A percentile compares a stretch with the other conserved stretches of the same genome.
These are phyloP conservation scores for Callosobruchus maculatus DNA, from an alignment of 2,888 invertebrate genomes.

Conservation along the genomic window DNA sequence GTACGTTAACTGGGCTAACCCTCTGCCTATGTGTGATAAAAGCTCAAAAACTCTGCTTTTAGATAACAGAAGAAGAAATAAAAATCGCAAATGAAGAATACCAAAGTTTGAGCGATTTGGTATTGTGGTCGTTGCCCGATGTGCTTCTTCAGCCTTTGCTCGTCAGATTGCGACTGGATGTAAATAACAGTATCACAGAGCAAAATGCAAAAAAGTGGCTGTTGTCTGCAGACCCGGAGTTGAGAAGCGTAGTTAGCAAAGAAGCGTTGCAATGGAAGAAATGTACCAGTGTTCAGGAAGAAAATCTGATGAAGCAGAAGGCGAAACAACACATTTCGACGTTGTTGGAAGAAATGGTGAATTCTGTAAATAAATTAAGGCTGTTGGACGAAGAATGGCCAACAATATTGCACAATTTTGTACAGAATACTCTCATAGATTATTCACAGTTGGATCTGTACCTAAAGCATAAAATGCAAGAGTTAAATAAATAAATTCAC, in stretches of 20 bases:
- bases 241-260: conserved; percentile 79
- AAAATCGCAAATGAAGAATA: conserved; percentile 67
- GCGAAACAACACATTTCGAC: conserved; percentile 68
- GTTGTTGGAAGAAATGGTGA: conserved; percentile 70
- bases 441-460: conserved; percentile 79
- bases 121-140: conserved; percentile 76
- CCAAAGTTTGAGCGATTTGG: conserved; percentile 72
- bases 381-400: conserved; percentile 76
- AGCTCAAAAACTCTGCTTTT: too few species aligned
- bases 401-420: conserved; percentile 69
- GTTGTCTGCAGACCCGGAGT: conserved; percentile 67
- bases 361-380: conserved; percentile 73
- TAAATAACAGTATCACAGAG: conserved; percentile 46
- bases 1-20: too few species aligned
- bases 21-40: too few species aligned
- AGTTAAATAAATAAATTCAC: conserved; percentile 41
- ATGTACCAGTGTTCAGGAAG: conserved; percentile 61
- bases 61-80: conserved; percentile 67
- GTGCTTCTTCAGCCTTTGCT: conserved; percentile 73
- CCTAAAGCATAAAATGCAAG: conserved; percentile 64
- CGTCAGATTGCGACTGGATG: conserved; percentile 65
- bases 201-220: conserved; percentile 68
- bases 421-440: conserved; percentile 73
- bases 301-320: conserved; percentile 68
- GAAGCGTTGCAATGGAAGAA: conserved; percentile 80